phyloP scores from a whole-genome alignment of 2,888 invertebrate species.

The Leptinotarsa rubiginosa region DNA sequence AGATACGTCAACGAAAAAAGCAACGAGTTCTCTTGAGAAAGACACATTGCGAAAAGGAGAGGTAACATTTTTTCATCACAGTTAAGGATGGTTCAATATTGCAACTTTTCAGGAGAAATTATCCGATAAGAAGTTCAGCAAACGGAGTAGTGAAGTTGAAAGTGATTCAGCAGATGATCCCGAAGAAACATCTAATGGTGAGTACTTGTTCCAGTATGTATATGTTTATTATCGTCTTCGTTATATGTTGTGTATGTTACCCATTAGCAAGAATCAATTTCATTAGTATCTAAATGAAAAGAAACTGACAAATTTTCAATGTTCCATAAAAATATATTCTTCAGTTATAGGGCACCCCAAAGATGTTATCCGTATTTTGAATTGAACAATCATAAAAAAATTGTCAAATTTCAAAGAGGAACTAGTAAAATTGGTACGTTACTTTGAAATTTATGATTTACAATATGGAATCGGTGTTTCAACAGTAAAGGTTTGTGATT shows the following conservation, averaged over 20 bases:
- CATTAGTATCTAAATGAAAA: too few relatives aligned
- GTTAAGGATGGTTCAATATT: constrained; percentile 2
- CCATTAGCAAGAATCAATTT: too few relatives aligned
- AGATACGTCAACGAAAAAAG: constrained; percentile 50
- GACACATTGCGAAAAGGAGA: constrained; percentile 34
- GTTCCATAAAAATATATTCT: not conserved
- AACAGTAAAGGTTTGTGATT: too few relatives aligned
- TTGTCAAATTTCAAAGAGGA: too few relatives aligned
- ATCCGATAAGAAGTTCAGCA: constrained; percentile 44
- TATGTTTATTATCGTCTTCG: not conserved
- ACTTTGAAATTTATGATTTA: too few relatives aligned
- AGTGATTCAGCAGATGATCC: constrained; percentile 42
- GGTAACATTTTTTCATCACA: not conserved
- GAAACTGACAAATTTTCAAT: not conserved
- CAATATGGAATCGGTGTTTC: too few relatives aligned
- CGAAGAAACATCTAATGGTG: constrained; percentile 61
- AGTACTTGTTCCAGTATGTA: constrained; percentile 35
- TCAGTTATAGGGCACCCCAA: too few relatives aligned
- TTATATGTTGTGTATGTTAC: not conserved
- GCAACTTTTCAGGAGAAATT: constrained; percentile 33
- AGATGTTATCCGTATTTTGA: too few relatives aligned
- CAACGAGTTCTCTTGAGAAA: constrained; percentile 33
- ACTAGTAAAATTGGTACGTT: too few relatives aligned
- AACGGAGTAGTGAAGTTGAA: constrained; percentile 34
- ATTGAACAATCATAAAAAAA: too few relatives aligned